Evolutionary conservation across 2,797 vertebrate species (phyloP).

Genomic region (Eulemur mongoz): DNA sequence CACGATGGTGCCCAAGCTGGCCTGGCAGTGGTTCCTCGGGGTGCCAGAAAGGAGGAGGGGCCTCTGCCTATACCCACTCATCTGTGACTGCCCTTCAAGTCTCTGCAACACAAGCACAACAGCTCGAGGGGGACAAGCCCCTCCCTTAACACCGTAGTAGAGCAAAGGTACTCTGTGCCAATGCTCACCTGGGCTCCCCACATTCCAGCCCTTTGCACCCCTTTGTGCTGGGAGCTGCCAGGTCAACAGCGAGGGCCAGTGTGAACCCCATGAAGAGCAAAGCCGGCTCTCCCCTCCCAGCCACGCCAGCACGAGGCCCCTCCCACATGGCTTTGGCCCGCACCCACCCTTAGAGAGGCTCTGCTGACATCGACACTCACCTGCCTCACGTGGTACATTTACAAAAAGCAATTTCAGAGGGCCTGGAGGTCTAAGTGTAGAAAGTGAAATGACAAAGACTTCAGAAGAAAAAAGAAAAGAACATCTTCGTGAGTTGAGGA

Average conservation of each 20-base stretch:
- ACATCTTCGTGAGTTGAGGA: not conserved
- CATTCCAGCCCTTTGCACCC: not conserved
- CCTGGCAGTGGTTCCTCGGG: not conserved
- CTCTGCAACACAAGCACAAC: no score
- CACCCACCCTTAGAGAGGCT: not conserved
- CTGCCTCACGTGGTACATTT: not conserved
- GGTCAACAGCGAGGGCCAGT: not conserved
- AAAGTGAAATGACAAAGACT: not conserved
- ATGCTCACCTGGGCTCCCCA: not conserved
- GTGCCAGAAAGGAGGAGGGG: not conserved
- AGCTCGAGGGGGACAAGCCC: not conserved
- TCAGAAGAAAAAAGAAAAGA: not conserved
- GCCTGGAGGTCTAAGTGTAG: no score
- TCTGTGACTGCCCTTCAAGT: fast-evolving
- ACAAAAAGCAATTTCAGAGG: not conserved
- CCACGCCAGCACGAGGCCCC: not conserved
- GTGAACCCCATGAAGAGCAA: fast-evolving
- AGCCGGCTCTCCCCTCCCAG: not conserved
- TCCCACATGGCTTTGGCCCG: not conserved
- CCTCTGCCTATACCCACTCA: not conserved
- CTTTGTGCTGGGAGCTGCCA: not conserved
- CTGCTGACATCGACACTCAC: not conserved
- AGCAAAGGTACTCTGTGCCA: not conserved
- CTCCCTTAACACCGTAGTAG: not conserved
- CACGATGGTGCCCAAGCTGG: fast-evolving